Evolutionary conservation across 2,888 invertebrate species (phyloP), one percentile per base, ranked within the genome.

Genomic region (Eupithecia centaureata): DNA sequence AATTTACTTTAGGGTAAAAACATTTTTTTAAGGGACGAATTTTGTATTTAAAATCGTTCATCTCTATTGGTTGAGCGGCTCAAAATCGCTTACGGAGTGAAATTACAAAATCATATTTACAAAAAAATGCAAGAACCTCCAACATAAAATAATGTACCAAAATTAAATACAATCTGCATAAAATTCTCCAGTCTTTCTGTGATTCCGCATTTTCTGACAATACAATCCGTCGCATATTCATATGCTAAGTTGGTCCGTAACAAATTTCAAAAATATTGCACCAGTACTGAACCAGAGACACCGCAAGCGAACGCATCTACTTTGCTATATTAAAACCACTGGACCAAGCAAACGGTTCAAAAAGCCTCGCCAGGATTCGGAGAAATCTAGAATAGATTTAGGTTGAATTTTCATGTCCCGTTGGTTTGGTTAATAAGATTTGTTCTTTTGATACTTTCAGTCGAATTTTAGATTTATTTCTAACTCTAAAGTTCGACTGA

Each of bases 261-360:
- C 80, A 80, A 79, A 79, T 81, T 56, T 80, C 78, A 77, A 79
- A 82, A 81, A 81, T 82, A 81, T 81, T 76, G 76, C 80, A 57
- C 70, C 58, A 58, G 72, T 71, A 61, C 67, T 57, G 61, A 59
- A 69, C 63, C 73, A 42, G 38, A 18, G 18, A 18, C 42, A 47
- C 35, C 64, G 57, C 61, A 73, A 72, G 66, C 67, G 72, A 73
- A 74, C 71, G 75, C 68, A 78, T 78, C 77, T 80, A 80, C 82
- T 83, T 82, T 78, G 79, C 76, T 80, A 82, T 86, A 86, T 87
- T 87, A 83, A 85, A 87, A 82, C 80, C 82, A 79, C 78, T 79
- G 79, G 74, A 71, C 78, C 79, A 74, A 73, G 75, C 73, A 76
- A 77, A 73, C 74, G 74, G 73, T 64, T 68, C 66, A 77, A 77